Percentiles rank a stretch among this genome's conserved stretches.
These are phyloP conservation scores for Patiria miniata DNA, from an alignment of 35 echinoderm and acorn worm species.

Conservation along the genomic window DNA sequence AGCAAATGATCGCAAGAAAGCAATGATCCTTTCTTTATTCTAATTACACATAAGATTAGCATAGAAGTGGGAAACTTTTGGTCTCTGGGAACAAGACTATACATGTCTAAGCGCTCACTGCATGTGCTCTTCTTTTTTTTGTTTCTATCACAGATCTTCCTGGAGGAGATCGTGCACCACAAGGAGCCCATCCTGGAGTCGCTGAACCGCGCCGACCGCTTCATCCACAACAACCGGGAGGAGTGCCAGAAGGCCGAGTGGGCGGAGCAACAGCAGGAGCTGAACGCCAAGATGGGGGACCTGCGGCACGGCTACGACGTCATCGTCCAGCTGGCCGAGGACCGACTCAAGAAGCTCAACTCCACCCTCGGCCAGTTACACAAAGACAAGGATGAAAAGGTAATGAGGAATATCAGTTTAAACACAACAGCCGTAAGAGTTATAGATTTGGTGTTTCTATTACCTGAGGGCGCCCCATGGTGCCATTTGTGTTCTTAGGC, in stretches of 20 bases:
- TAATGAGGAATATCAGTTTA: conserved; percentile 25
- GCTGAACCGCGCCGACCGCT: conserved; percentile 70
- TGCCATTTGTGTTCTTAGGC: too few species aligned
- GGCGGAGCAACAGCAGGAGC: conserved; percentile 81
- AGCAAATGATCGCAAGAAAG: too few species aligned
- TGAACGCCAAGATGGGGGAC: conserved; percentile 69
- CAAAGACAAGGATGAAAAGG: conserved; percentile 90
- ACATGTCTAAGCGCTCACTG: too few species aligned
- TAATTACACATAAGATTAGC: too few species aligned
- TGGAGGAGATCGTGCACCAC: conserved; percentile 88
- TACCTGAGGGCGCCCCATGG: too few species aligned
- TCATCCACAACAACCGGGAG: conserved; percentile 92
- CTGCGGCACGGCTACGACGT: conserved; percentile 47
- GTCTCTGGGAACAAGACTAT: too few species aligned
- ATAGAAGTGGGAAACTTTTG: too few species aligned
- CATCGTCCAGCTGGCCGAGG: conserved; percentile 61
- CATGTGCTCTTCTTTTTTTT: too few species aligned
- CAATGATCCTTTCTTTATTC: too few species aligned
- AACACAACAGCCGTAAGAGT: not conserved
- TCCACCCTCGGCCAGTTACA: conserved; percentile 51
- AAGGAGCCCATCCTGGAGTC: conserved; percentile 84
- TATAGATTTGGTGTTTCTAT: not conserved
- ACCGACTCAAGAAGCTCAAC: conserved; percentile 67
- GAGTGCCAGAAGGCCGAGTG: conserved; percentile 84
- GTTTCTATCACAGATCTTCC: conserved; percentile 59